Conservation (phyloP, 2,113 vertebrate species). For the Stomatorhinus ivindoensis region DNA sequence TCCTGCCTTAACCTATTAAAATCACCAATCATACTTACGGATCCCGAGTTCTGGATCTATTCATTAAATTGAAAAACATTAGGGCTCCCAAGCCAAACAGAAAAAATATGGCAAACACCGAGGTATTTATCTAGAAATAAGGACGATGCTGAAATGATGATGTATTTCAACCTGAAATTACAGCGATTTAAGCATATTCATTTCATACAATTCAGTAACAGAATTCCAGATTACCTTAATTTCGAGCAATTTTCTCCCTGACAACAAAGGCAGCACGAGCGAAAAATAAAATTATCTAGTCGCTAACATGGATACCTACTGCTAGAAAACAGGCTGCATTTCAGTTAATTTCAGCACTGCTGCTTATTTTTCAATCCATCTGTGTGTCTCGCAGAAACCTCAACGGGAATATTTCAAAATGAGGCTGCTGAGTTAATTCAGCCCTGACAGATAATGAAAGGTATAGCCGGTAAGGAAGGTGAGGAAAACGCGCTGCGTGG, state of each 20-base stretch:
- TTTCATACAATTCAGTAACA: neutral
- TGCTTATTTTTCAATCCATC: neutral
- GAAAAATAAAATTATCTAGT: neutral
- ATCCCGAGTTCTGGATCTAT: neutral
- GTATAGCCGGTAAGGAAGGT: neutral
- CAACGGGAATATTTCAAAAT: neutral
- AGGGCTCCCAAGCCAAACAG: neutral
- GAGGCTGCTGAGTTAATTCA: neutral
- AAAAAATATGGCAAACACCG: neutral
- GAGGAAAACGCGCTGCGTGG: neutral
- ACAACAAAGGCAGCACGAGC: neutral
- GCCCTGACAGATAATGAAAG: neutral
- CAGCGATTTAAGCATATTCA: neutral
- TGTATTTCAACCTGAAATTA: neutral
- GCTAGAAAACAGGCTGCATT: neutral
- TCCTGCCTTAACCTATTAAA: slow-evolving; percentile 14
- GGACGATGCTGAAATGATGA: neutral
- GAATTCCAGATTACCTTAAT: neutral
- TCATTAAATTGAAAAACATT: slow-evolving; percentile 10
- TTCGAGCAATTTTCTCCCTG: neutral
- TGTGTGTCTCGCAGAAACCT: neutral
- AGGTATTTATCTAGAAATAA: neutral
- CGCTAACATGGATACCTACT: neutral
- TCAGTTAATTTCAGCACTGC: neutral
- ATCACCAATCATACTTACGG: slow-evolving; percentile 12